Evolutionary conservation across 2,797 vertebrate genomes (phyloP).

Genomic region (Hippoglossus hippoglossus): DNA sequence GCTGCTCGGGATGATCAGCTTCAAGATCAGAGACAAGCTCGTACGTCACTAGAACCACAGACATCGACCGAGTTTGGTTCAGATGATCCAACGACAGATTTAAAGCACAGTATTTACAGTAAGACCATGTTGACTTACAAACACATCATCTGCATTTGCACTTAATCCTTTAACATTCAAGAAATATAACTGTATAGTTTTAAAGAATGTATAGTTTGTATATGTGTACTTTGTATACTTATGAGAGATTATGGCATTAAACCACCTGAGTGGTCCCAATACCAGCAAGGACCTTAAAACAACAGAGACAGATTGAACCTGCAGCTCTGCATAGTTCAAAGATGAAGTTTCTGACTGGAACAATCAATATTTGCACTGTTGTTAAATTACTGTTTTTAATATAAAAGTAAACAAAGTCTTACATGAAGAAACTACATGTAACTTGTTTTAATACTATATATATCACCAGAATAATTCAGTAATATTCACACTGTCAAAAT

Average conservation of each 20-base stretch:
- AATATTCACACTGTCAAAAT: background rate
- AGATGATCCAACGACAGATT: background rate
- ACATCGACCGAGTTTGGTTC: conserved; percentile 8
- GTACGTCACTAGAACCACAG: conserved; percentile 77
- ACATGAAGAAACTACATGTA: background rate
- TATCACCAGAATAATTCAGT: background rate
- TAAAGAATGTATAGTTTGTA: background rate
- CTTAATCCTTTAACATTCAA: conserved; percentile 5
- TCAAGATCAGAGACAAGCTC: conserved; percentile 90
- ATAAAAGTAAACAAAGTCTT: background rate
- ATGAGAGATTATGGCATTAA: background rate
- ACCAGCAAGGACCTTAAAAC: background rate
- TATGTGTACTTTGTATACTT: no score
- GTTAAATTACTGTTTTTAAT: conserved; percentile 1
- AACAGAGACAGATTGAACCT: background rate
- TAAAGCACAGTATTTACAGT: background rate
- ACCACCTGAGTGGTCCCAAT: no score
- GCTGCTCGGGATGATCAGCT: conserved; percentile 88
- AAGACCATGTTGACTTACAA: background rate
- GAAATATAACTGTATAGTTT: background rate
- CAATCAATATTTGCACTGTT: conserved; percentile 17
- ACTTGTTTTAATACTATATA: background rate
- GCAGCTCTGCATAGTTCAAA: background rate
- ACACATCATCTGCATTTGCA: conserved; percentile 1
- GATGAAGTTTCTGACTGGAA: background rate